Evolutionary conservation across 2,113 vertebrate genomes (phyloP).

Genomic region (Ptilonorhynchus violaceus): DNA sequence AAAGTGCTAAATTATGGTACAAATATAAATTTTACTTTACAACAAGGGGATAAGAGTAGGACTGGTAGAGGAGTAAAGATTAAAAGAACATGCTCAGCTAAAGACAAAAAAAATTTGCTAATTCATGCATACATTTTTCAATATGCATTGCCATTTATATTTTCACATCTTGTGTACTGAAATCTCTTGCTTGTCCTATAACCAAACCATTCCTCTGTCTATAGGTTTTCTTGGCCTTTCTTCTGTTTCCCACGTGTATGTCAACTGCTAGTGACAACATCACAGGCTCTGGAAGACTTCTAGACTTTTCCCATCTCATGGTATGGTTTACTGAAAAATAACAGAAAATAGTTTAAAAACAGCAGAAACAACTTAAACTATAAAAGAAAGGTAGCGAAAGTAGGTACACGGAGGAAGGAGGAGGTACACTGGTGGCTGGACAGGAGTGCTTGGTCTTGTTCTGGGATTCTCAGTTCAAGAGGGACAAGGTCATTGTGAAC

Average conservation of each 20-base stretch:
- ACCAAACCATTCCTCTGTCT: neutral
- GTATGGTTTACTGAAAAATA: neutral
- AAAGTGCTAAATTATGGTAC: neutral
- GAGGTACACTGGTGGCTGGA: neutral
- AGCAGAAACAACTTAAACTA: neutral
- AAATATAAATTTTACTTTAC: neutral
- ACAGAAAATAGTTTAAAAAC: neutral
- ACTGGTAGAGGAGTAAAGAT: neutral
- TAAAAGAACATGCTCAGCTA: neutral
- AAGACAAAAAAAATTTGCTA: neutral
- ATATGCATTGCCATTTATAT: neutral
- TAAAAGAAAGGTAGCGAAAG: neutral
- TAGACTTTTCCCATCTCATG: neutral
- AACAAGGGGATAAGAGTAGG: neutral
- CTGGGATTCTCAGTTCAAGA: rapidly evolving
- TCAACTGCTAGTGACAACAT: neutral
- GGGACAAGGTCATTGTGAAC: neutral
- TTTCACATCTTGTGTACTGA: neutral
- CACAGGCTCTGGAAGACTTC: neutral
- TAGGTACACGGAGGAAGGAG: neutral
- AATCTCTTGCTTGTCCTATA: neutral
- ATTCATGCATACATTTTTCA: neutral
- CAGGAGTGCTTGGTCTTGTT: neutral
- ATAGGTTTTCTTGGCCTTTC: neutral
- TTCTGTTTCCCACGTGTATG: rapidly evolving